Percentiles rank a stretch among this genome's conserved stretches.
Evolutionary conservation across 2,888 invertebrate genomes (phyloP).

Genomic region (Plemyria rubiginata): DNA sequence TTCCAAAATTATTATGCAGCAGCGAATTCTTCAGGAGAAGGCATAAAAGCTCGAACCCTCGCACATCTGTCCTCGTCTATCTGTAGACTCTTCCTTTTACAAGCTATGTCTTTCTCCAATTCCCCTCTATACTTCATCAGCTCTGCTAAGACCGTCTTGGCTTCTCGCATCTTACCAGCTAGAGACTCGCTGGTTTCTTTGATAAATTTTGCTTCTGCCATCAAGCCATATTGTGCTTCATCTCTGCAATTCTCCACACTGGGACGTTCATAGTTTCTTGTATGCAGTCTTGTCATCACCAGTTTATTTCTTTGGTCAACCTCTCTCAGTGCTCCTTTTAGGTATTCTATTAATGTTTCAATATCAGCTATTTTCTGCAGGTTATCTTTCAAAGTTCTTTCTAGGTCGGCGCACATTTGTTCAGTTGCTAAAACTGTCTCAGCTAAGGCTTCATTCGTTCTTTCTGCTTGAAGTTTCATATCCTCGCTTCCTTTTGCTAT

Average conservation of each 20-base stretch:
- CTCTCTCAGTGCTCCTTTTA: slow-evolving; percentile 88
- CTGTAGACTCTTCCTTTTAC: slow-evolving; percentile 88
- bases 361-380: slow-evolving; percentile 90
- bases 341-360: slow-evolving; percentile 89
- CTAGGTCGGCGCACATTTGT: slow-evolving; percentile 88
- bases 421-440: slow-evolving; percentile 90
- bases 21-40: slow-evolving; percentile 87
- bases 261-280: slow-evolving; percentile 88
- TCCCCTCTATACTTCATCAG: slow-evolving; percentile 87
- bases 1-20: slow-evolving; percentile 61
- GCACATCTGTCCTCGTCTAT: slow-evolving; percentile 87
- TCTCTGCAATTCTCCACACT: slow-evolving; percentile 94
- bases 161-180: slow-evolving; percentile 85
- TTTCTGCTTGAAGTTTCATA: slow-evolving; percentile 92
- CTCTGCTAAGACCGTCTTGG: slow-evolving; percentile 81
- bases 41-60: slow-evolving; percentile 87
- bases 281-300: slow-evolving; percentile 92
- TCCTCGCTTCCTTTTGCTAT: slow-evolving; percentile 92
- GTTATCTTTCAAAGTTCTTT: slow-evolving; percentile 88
- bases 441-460: slow-evolving; percentile 90
- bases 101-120: slow-evolving; percentile 88
- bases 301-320: slow-evolving; percentile 92
- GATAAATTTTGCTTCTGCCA: slow-evolving; percentile 89
- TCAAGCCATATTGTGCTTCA: slow-evolving; percentile 89
- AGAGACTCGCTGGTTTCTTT: slow-evolving; percentile 79